phyloP scores from a whole-genome alignment of 2,888 invertebrate genomes.

The Drosophila formosana region DNA sequence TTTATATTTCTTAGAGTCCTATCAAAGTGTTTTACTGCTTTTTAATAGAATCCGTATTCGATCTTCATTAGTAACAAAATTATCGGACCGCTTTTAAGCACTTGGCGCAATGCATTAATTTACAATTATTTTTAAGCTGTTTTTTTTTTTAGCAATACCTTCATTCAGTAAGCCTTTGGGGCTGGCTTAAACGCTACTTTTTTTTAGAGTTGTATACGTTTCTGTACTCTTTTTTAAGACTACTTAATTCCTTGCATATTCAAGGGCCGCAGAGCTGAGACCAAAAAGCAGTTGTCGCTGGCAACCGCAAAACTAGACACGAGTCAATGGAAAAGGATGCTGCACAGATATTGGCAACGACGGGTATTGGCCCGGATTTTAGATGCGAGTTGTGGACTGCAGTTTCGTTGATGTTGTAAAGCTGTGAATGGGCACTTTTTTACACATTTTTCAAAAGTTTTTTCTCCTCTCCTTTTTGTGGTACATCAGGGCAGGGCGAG shows the following conservation, averaged over 20 bases:
- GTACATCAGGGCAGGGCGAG: constrained; percentile 54
- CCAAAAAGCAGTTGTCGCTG: constrained; percentile 72
- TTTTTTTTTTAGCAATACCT: constrained; percentile 26
- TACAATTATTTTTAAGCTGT: constrained; percentile 51
- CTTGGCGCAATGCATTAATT: constrained; percentile 50
- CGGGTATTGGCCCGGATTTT: constrained; percentile 60
- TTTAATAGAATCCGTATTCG: constrained; percentile 14
- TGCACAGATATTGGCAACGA: constrained; percentile 60
- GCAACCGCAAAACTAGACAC: constrained; percentile 72
- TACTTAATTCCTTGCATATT: constrained; percentile 74
- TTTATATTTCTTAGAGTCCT: not conserved
- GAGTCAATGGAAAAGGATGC: constrained; percentile 60
- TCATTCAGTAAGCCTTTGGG: constrained; percentile 27
- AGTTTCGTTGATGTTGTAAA: constrained; percentile 60
- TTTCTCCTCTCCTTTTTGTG: constrained; percentile 23
- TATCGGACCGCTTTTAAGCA: constrained; percentile 47
- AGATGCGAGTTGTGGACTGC: constrained; percentile 57
- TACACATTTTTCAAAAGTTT: constrained; percentile 36
- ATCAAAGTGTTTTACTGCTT: constrained; percentile 10
- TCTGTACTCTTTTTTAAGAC: constrained; percentile 48
- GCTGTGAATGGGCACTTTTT: constrained; percentile 65
- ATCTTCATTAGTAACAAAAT: constrained; percentile 35
- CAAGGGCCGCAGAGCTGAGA: constrained; percentile 46
- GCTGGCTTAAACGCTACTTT: constrained; percentile 39
- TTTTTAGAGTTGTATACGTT: constrained; percentile 17